Base-by-base conservation (phyloP, 2,797 vertebrate genomes). In the Psittacula echo region DNA sequence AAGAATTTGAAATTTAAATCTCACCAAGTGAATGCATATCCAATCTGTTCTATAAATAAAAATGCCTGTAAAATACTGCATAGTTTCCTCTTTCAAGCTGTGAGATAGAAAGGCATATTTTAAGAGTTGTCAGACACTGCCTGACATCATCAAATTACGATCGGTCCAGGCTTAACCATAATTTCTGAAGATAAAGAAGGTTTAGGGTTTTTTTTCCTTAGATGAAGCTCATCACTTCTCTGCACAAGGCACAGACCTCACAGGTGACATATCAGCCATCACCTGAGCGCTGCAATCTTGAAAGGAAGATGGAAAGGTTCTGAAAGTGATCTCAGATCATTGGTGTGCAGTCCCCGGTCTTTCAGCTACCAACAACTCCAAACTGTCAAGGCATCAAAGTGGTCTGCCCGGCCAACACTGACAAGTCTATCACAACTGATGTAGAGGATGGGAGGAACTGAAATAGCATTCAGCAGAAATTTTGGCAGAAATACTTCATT, bases 1-100 rank as follows among this genome's bases (percentile, higher is more conserved):
- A 71, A 45, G 65, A 48, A 83, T 92, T 87, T 83, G 90, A 97
- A 93, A 95, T 92, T 94, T 56, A 95, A 92, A 68, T 92, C 54
- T 64, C 81, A 77, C 37, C 44, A 21, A 90, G 68, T 20, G 45
- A 79, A 94, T 58, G 86, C 84, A 93, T 85, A 85, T 77, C 68
- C 72, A 87, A 79, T 88, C 54, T 37, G 54, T 53, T 71, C 94
- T 74, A 80, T 83, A 95, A 93, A 93, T 95, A 94, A 87, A 89
- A 87, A 39, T 21, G 83, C 60, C 75, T 89, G 24, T 53, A 34
- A 94, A 94, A 93, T 87, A 82, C 54, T 39, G 45, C 64, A 72
- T 14, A 37, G 77, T 54, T 85, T 90, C 66, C 50, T 84, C 81
- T 79, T 81, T 53, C 94, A 76, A 70, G 71, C 81, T 84, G 71